Conservation (phyloP, 2,888 invertebrate genomes). For the Napeogenes sylphis region DNA sequence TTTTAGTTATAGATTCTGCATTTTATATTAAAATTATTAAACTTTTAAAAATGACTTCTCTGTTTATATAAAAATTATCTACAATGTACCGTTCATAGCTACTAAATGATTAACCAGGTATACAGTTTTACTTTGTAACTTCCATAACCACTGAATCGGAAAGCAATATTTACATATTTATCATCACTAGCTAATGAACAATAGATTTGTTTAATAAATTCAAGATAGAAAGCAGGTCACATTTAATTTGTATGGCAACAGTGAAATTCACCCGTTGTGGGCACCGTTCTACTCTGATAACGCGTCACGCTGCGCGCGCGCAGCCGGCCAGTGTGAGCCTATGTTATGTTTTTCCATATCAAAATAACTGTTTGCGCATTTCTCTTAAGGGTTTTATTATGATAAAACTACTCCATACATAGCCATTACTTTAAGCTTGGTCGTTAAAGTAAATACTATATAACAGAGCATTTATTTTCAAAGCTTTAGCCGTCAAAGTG, state of each 20-base stretch:
- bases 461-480: not conserved
- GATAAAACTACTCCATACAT: not conserved
- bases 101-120: too few species aligned
- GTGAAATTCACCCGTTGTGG: conserved; percentile 30
- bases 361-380: conserved; percentile 3
- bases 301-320: conserved; percentile 52
- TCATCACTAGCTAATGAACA: conserved; percentile 12
- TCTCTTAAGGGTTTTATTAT: not conserved
- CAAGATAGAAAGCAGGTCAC: conserved; percentile 49
- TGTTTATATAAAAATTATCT: too few species aligned
- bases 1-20: too few species aligned
- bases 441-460: not conserved
- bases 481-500: not conserved
- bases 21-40: too few species aligned
- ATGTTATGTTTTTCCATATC: not conserved
- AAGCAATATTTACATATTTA: not conserved
- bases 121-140: too few species aligned
- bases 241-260: conserved; percentile 47
- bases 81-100: too few species aligned
- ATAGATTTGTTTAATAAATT: conserved; percentile 19
- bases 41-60: too few species aligned
- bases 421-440: too few species aligned
- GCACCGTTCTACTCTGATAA: conserved; percentile 57
- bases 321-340: conserved; percentile 25
- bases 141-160: too few species aligned